Conservation (phyloP, 2,888 invertebrate genomes). For the Saturnia japonica region DNA sequence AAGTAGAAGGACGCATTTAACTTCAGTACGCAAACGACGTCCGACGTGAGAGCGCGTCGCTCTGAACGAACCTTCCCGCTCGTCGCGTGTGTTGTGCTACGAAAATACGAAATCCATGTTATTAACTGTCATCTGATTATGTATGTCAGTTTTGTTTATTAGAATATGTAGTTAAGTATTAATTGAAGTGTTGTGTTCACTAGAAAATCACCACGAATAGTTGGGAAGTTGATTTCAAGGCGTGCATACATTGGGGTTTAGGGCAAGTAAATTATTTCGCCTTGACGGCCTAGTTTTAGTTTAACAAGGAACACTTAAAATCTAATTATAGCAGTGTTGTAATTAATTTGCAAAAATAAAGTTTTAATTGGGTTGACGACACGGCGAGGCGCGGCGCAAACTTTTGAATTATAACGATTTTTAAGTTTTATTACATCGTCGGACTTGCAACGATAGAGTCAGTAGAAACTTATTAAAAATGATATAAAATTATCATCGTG, state of each 20-base stretch:
- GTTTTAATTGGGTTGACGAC: background rate
- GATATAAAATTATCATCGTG: background rate
- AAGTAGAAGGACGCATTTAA: slow-evolving; percentile 69
- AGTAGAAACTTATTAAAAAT: background rate
- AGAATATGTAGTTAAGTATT: slow-evolving; percentile 12
- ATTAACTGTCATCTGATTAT: slow-evolving; percentile 57
- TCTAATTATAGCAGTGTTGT: background rate
- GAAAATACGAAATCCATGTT: slow-evolving; percentile 41
- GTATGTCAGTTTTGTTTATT: slow-evolving; percentile 62
- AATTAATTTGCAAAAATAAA: slow-evolving; percentile 3
- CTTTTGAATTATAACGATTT: background rate
- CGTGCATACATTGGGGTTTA: slow-evolving; percentile 32
- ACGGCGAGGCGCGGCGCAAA: background rate
- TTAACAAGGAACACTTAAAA: slow-evolving; percentile 15
- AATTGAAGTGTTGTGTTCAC: slow-evolving; percentile 31
- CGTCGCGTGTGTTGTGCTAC: slow-evolving; percentile 27
- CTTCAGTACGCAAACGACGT: slow-evolving; percentile 57
- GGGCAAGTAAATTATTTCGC: slow-evolving; percentile 28
- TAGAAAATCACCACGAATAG: slow-evolving; percentile 29
- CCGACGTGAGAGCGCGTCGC: slow-evolving; percentile 36
- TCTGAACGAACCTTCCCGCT: slow-evolving; percentile 16
- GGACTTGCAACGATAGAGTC: background rate
- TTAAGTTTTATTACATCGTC: background rate
- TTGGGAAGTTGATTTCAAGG: slow-evolving; percentile 31
- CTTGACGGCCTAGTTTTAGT: slow-evolving; percentile 24